phyloP scores from a whole-genome alignment of 2,113 vertebrate genomes.

The Tetrax tetrax region DNA sequence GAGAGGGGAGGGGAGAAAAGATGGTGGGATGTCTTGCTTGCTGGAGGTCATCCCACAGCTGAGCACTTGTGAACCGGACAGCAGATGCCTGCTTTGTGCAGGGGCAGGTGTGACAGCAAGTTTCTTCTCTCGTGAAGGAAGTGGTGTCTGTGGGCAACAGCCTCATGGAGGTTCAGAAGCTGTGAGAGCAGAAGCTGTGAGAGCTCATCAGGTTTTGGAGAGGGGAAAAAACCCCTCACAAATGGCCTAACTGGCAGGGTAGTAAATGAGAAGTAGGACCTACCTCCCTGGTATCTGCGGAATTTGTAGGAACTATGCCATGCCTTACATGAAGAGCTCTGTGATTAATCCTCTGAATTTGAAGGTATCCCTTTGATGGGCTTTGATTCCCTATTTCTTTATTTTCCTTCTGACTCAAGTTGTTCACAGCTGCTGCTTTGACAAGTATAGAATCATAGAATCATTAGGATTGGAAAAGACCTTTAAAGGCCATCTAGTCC shows the following conservation, averaged over 20 bases:
- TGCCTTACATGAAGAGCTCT: not conserved
- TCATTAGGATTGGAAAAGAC: not conserved
- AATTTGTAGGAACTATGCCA: not conserved
- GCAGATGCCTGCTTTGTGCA: not conserved
- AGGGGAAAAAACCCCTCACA: too few relatives aligned
- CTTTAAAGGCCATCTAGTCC: too few relatives aligned
- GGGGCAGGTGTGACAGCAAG: not conserved
- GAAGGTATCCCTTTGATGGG: not conserved
- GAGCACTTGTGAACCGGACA: not conserved
- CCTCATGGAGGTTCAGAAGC: not conserved
- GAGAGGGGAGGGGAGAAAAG: not conserved
- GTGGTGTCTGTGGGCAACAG: not conserved
- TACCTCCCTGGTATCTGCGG: not conserved
- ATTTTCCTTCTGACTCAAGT: not conserved
- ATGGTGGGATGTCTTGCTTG: rapidly evolving
- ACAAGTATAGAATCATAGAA: not conserved
- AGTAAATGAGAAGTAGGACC: not conserved
- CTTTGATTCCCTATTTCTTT: not conserved
- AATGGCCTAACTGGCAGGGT: not conserved
- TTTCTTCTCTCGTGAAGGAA: not conserved
- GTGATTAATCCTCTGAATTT: not conserved
- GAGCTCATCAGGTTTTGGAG: not conserved
- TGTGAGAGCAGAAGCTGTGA: not conserved
- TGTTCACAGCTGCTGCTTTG: not conserved
- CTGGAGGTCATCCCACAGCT: not conserved